Base-by-base conservation (phyloP, 1,140 invertebrate genomes). In the Mycetomoellerius zeteki region DNA sequence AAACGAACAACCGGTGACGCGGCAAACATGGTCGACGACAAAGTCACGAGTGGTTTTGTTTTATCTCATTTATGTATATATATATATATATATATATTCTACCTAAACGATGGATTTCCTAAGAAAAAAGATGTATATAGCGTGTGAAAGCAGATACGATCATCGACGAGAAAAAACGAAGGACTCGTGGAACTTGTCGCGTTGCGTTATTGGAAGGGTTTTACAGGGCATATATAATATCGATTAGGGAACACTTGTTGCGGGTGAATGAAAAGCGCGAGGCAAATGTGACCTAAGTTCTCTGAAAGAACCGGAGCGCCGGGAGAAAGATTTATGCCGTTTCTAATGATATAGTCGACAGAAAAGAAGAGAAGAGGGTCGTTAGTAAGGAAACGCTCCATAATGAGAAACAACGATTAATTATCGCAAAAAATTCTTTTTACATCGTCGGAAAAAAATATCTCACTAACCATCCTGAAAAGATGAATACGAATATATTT, bases 241-340 rank as follows among this genome's bases (percentile, higher is more conserved):
- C 78, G 78, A 87, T 87, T 87, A 62, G 64, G 2, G 54, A 84
- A 72, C 65, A 73, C 80, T 84, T 54, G 86, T 86, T 73, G 80
- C 54, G 27, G 47, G 16, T n/a, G 24, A 50, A 4, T 19, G 19
- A n/a, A 62, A 43, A 56, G 50, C 27, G 58, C 37, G 78, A 86
- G 62, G 33, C 10, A 72, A 72, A 58, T 56, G 10, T 24, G 21
- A 16, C 7, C 50, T 69, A 47, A 33, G 65, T 33, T 71, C 2
- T n/a, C 52, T n/a, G 7, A 12, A 54, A 58, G 21, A 82, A 43
- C 0, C 8, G 4, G 2, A 1, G 1, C 10, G 10, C 10, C 10
- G 24, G 52, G 6, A 5, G 62, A 14, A 81, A 81, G 30, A 81
- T 81, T 71, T 54, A 56, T 71, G 4, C 14, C 16, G 16, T 43